A percentile compares a stretch with the other conserved stretches of the same genome.
Evolutionary conservation across 35 echinoderm and acorn worm genomes (phyloP).

Genomic region (Eucidaris tribuloides): DNA sequence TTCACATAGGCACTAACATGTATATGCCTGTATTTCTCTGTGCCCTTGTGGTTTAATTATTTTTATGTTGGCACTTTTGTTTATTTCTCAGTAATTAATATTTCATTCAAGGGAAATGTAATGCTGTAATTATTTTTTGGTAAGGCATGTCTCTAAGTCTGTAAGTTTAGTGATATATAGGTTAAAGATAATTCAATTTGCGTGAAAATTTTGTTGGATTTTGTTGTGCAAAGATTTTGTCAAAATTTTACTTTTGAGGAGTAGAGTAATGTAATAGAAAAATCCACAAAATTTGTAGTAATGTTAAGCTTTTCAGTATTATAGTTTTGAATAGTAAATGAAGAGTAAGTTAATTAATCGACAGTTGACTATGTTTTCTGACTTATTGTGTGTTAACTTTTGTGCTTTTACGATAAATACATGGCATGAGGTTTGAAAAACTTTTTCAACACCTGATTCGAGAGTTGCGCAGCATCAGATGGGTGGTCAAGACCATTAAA

Average conservation of each 20-base stretch:
- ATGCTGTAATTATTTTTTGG: no score
- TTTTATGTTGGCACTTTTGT: no score
- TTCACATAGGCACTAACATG: no score
- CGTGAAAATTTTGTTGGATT: no score
- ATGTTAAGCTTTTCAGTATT: background rate
- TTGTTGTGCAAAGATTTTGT: background rate
- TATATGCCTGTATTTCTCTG: no score
- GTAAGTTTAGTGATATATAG: no score
- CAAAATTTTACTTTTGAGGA: background rate
- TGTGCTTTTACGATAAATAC: background rate
- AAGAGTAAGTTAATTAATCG: background rate
- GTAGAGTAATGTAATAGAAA: background rate
- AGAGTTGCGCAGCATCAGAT: background rate
- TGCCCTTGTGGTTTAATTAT: no score
- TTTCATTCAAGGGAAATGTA: no score
- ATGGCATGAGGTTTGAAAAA: constrained; percentile 20
- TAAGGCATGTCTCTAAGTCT: no score
- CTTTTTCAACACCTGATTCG: background rate
- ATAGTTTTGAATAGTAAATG: background rate
- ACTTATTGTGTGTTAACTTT: background rate
- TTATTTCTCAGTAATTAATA: no score
- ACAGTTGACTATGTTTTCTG: background rate
- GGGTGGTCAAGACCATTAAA: background rate
- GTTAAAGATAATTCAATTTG: no score
- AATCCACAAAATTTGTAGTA: background rate